phyloP scores from a whole-genome alignment of 2,888 invertebrate genomes.

The Beris morrisii region DNA sequence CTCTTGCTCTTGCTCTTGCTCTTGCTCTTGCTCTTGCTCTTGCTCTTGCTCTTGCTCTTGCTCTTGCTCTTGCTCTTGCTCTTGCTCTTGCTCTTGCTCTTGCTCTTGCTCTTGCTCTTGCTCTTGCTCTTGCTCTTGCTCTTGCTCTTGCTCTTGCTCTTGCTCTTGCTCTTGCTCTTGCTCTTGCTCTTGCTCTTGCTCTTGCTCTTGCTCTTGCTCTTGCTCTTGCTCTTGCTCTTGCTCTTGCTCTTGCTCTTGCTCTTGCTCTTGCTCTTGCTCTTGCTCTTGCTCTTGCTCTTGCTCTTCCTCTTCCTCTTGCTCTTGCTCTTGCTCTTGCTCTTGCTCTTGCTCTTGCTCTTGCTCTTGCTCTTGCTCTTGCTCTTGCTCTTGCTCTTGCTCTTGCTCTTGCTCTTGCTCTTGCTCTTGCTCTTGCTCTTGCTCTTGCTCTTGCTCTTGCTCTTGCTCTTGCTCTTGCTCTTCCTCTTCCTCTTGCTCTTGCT shows the following conservation, averaged over 20 bases:
- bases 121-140: not conserved
- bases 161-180: not conserved
- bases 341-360: constrained; percentile 1
- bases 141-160: not conserved
- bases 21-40: not conserved
- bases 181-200: not conserved
- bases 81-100: not conserved
- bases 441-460: no score
- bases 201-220: not conserved
- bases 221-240: not conserved
- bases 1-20: not conserved
- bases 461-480: no score
- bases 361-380: not conserved
- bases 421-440: no score
- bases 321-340: not conserved
- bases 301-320: not conserved
- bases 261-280: not conserved
- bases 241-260: not conserved
- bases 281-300: not conserved
- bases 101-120: not conserved
- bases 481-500: no score
- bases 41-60: not conserved
- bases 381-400: no score
- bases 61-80: not conserved
- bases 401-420: no score